Base-by-base conservation (phyloP, 2,797 vertebrate genomes). In the Danio choprae region DNA sequence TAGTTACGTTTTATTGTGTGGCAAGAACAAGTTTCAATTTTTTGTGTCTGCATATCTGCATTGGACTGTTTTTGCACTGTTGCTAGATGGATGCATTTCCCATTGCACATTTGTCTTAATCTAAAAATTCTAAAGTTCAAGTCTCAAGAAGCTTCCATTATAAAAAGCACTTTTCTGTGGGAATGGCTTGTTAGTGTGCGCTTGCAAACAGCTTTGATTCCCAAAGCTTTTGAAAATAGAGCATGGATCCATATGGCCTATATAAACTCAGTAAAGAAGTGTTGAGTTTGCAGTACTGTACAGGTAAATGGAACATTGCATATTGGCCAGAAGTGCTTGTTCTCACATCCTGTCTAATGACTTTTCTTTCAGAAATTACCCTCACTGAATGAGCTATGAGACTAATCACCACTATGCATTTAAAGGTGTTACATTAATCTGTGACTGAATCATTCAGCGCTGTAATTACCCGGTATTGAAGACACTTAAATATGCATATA, bases 231-330 rank as follows among this genome's bases (percentile, higher is more conserved):
- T 86, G 86, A 87, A 80, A 87, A 89, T 89, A 88, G 83, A 84
- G 64, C 63, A 82, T 77, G 73, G 56, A 80, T 86, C 74, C 78
- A 82, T 82, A 72, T 86, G 89, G 80, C 90, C 89, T 87, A 90
- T 82, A 90, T 90, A 74, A 60, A 77, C 67, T 70, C 11, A 50
- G 62, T 67, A 68, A 29, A 79, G 82, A 86, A 87, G 48, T 79
- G 74, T 83, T 55, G 75, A 86, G 77, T 77, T 74, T 81, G 85
- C 83, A 77, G 69, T 55, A 81, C 82, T 79, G 71, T 81, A 72
- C 58, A 86, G 85, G 79, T 88, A 87, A 88, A 89, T 86, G 84
- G 85, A 85, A 87, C 80, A 79, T 79, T 69, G 63, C 64, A 58
- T 56, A 43, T 15, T 73, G 62, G 51, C 43, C 59, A 46, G 55